These are phyloP conservation scores for Pseudomugil gertrudae DNA, from an alignment of 2,797 vertebrate species.

Conservation along the genomic window DNA sequence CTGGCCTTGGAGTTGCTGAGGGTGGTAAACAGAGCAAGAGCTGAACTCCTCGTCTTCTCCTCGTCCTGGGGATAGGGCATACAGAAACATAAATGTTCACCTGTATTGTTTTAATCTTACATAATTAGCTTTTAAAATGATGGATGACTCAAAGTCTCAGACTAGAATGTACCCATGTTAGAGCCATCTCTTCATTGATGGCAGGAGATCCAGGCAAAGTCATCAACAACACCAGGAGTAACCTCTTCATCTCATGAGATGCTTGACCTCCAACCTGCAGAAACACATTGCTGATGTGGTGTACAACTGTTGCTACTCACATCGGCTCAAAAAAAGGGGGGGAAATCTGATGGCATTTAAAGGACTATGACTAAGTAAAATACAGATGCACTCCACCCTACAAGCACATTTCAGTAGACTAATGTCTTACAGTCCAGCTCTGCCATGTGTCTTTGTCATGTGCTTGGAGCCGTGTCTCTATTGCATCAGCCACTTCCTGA, in stretches of 20 bases:
- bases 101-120: constrained; percentile 23
- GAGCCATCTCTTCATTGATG: constrained; percentile 67
- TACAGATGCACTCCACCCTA: not conserved
- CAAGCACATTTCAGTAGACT: not conserved
- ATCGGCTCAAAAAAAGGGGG: not conserved
- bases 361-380: not conserved
- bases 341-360: not conserved
- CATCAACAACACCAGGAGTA: constrained; percentile 80
- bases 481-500: constrained; percentile 63
- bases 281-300: not conserved
- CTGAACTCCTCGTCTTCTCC: constrained; percentile 9
- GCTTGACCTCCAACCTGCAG: constrained; percentile 71
- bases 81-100: constrained; percentile 4
- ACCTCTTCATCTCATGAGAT: constrained; percentile 62
- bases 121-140: not conserved
- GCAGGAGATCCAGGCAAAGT: constrained; percentile 83
- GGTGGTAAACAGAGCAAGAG: constrained; percentile 67
- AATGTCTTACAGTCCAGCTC: constrained; percentile 78
- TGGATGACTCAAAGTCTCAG: not conserved
- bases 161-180: constrained; percentile 53
- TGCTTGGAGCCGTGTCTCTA: constrained; percentile 68
- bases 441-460: constrained; percentile 60
- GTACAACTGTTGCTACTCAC: not conserved
- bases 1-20: constrained; percentile 72
- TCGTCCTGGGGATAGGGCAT: constrained; percentile 41